phyloP scores from a whole-genome alignment of 2,888 invertebrate genomes.

The Cataglyphis cursor region DNA sequence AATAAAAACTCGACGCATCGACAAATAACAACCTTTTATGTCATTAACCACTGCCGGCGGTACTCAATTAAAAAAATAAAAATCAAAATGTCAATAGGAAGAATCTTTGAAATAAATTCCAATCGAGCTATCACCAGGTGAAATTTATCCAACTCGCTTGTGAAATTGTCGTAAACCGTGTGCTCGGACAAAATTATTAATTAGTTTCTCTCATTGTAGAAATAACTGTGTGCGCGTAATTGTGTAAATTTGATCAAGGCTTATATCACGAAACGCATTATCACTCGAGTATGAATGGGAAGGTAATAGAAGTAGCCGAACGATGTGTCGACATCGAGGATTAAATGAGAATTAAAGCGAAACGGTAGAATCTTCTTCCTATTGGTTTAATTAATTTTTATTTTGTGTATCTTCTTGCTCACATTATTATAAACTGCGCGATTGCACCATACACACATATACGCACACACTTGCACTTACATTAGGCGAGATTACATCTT shows the following conservation, averaged over 20 bases:
- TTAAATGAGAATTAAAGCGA: not conserved
- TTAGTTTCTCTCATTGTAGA: not conserved
- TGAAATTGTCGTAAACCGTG: not conserved
- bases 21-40: slow-evolving; percentile 45
- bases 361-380: not conserved
- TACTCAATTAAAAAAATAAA: slow-evolving; percentile 33
- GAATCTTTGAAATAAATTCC: slow-evolving; percentile 5
- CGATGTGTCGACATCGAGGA: not conserved
- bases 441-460: no score
- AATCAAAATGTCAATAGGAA: not conserved
- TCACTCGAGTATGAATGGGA: not conserved
- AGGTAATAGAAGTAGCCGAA: not conserved
- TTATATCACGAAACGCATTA: not conserved
- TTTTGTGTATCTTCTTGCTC: not conserved
- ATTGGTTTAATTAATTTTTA: slow-evolving; percentile 32
- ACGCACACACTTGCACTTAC: not conserved
- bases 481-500: not conserved
- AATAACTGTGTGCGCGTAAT: not conserved
- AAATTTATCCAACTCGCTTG: not conserved
- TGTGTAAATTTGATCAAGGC: slow-evolving; percentile 10
- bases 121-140: not conserved
- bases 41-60: slow-evolving; percentile 36
- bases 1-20: slow-evolving; percentile 31
- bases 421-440: not conserved
- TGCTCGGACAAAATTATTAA: not conserved